These are phyloP conservation scores for Octopus bimaculoides DNA, from an alignment of 1,140 invertebrate species.

Conservation along the genomic window DNA sequence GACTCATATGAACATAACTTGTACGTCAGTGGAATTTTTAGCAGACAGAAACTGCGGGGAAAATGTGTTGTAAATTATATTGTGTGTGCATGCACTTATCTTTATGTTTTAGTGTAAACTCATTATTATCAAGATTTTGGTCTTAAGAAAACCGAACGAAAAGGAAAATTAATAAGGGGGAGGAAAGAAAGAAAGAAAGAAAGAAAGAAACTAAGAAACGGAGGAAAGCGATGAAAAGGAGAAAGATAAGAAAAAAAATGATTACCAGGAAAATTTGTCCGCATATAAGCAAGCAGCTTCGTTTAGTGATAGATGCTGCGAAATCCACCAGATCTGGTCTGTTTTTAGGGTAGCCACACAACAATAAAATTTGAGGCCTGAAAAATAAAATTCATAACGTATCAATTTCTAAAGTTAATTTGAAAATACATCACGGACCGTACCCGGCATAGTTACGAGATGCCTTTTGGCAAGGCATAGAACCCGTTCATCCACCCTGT, in stretches of 20 bases:
- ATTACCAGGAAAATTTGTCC: conserved; percentile 82
- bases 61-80: no score
- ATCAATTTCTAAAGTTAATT: no score
- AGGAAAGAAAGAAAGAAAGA: background rate
- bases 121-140: background rate
- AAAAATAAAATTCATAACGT: conserved; percentile 19
- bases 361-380: conserved; percentile 80
- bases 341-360: conserved; percentile 79
- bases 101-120: no score
- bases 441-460: no score
- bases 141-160: background rate
- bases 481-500: no score
- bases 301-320: conserved; percentile 86
- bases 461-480: no score
- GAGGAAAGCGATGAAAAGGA: background rate
- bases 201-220: background rate
- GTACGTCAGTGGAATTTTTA: no score
- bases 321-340: conserved; percentile 86
- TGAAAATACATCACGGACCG: no score
- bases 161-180: background rate
- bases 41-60: no score
- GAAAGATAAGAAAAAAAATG: background rate
- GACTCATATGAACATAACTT: no score
- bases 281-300: conserved; percentile 85
- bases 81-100: no score